Base-by-base conservation (phyloP, 2,888 invertebrate species). In the Drosophila histrio region DNA sequence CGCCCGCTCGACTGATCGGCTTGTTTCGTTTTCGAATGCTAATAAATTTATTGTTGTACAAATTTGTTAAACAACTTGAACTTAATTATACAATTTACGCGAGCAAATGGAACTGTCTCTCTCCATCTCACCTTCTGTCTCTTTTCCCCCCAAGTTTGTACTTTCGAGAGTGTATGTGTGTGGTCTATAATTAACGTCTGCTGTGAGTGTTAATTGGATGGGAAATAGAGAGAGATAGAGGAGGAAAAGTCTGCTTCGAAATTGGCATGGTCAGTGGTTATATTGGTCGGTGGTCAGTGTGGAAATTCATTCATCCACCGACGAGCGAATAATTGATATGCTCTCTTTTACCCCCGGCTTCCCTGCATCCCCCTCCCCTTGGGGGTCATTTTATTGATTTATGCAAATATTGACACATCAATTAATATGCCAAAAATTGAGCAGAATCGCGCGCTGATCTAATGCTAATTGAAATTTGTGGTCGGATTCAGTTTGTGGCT, bases 41-140 rank as follows among this genome's bases (percentile, higher is more conserved):
- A 79, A 85, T 85, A 79, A 75, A 82, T 86, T 87, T 87, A 83
- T 76, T 73, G 74, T 77, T 73, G 79, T 71, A 83, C 88, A 79
- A 80, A 88, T 84, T 88, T 88, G 85, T 85, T 86, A 71, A 76
- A 86, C 88, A 85, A 83, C 81, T 87, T 79, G 52, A 71, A 71
- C 71, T 88, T 86, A 88, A 85, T 85, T 88, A 88, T 69, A 86
- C 74, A 68, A 86, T 68, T 86, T 86, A 86, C 80, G 72, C 72
- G 69, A 69, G 79, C 68, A 77, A 85, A 75, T 79, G 61, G 72
- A 75, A 72, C 52, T 21, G 15, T 17, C n/a, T 7, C 34, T 15
- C 15, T 8, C 52, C 6, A 2, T 5, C 26, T 11, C 22, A 15
- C 30, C 3, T 32, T 15, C 21, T 28, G 8, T 47, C 26, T 8